Evolutionary conservation across 2,888 invertebrate species (phyloP).

Genomic region (Tortricodes alternella): DNA sequence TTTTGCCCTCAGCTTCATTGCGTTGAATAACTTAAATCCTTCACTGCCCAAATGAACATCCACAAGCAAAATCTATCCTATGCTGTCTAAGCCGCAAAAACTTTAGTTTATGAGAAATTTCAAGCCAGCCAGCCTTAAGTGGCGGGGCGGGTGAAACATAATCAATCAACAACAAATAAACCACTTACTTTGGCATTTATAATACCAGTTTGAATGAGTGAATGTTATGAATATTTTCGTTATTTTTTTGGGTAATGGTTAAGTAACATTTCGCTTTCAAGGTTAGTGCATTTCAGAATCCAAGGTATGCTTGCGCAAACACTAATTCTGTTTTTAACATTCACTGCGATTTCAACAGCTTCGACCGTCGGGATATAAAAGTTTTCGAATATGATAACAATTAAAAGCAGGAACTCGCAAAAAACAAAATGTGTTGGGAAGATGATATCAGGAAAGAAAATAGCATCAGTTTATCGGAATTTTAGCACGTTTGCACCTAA

Average conservation of each 20-base stretch:
- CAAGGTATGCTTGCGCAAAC: slow-evolving; percentile 5
- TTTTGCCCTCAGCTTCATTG: too few relatives aligned
- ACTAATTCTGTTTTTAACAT: neutral
- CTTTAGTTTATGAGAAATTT: too few relatives aligned
- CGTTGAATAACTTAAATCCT: too few relatives aligned
- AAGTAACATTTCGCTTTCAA: neutral
- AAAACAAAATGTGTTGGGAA: too few relatives aligned
- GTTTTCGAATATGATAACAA: neutral
- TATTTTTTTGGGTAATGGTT: neutral
- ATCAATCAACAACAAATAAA: too few relatives aligned
- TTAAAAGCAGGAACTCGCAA: too few relatives aligned
- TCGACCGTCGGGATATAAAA: neutral
- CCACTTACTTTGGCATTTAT: too few relatives aligned
- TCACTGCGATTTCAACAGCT: neutral
- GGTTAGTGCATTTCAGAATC: slow-evolving; percentile 3
- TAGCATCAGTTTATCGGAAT: slow-evolving; percentile 37
- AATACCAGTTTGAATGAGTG: neutral
- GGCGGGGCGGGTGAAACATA: too few relatives aligned
- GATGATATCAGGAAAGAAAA: slow-evolving; percentile 28
- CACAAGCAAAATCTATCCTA: too few relatives aligned
- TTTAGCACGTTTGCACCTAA: slow-evolving; percentile 58
- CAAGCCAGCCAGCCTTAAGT: too few relatives aligned
- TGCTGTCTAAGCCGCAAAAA: too few relatives aligned
- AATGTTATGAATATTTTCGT: neutral
- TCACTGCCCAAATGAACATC: too few relatives aligned